A percentile compares a stretch with the other conserved stretches of the same genome.
Evolutionary conservation across 2,113 vertebrate genomes (phyloP).

Genomic region (Procavia capensis): DNA sequence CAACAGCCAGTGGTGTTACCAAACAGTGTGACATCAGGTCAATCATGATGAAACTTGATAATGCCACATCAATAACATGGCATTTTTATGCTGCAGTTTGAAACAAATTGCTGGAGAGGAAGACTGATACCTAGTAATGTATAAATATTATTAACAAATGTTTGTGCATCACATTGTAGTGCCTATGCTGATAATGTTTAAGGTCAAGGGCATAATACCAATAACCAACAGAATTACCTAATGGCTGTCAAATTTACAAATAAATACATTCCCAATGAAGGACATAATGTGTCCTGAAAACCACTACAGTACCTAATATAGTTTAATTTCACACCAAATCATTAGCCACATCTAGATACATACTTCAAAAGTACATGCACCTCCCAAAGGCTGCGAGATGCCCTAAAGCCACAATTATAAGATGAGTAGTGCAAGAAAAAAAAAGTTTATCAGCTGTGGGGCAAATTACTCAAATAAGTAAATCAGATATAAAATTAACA

Average conservation of each 20-base stretch:
- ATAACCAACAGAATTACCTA: background rate
- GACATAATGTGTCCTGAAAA: background rate
- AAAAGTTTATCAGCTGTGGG: background rate
- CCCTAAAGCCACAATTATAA: background rate
- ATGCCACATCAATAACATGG: conserved; percentile 61
- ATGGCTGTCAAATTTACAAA: background rate
- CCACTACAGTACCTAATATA: background rate
- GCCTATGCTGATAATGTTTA: background rate
- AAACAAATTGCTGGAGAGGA: conserved; percentile 41
- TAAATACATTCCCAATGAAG: background rate
- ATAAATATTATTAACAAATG: conserved; percentile 55
- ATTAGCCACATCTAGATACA: background rate
- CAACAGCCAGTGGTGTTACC: conserved; percentile 61
- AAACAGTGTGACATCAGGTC: conserved; percentile 72
- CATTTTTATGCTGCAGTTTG: conserved; percentile 69
- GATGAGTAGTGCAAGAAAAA: background rate
- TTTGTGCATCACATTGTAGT: background rate
- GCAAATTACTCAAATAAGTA: conserved; percentile 9
- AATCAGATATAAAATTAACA: conserved; percentile 12
- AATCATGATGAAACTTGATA: conserved; percentile 65
- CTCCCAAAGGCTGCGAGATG: background rate
- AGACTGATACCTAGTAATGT: conserved; percentile 31
- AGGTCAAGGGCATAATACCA: background rate
- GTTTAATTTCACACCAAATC: background rate
- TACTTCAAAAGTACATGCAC: background rate